phyloP scores from a whole-genome alignment of 2,113 vertebrate genomes.

The Sphaerodactylus townsendi region DNA sequence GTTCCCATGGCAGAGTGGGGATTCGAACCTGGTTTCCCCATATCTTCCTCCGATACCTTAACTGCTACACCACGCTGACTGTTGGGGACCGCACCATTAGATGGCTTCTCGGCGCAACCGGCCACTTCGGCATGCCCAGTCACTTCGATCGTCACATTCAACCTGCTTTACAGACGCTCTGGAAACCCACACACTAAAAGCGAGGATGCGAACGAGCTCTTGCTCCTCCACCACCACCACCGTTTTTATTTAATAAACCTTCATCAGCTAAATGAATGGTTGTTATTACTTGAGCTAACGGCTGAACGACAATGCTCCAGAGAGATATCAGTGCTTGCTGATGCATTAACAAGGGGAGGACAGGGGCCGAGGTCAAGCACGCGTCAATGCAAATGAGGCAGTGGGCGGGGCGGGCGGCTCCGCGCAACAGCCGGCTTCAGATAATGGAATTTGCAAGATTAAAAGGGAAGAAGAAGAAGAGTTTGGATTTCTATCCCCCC shows the following conservation, averaged over 20 bases:
- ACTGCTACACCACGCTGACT: too few species aligned
- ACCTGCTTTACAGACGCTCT: background rate
- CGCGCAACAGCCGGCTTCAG: constrained; percentile 53
- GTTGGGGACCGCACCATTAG: background rate
- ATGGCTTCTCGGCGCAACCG: background rate
- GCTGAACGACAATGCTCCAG: constrained; percentile 68
- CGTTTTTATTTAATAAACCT: constrained; percentile 78
- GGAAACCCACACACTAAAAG: constrained; percentile 8
- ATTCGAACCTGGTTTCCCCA: too few species aligned
- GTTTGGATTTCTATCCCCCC: too few species aligned
- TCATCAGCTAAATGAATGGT: constrained; percentile 72
- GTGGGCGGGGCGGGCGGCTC: constrained; percentile 62
- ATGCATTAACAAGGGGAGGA: constrained; percentile 64
- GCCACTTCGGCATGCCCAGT: background rate
- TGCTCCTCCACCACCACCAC: constrained; percentile 49
- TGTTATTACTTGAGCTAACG: constrained; percentile 77
- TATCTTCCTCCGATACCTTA: too few species aligned
- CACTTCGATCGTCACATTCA: constrained; percentile 2
- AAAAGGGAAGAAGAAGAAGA: too few species aligned
- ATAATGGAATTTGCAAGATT: constrained; percentile 70
- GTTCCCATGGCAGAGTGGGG: too few species aligned
- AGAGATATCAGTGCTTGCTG: constrained; percentile 65
- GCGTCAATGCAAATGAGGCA: constrained; percentile 78
- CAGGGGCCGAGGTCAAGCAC: constrained; percentile 76
- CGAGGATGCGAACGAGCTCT: constrained; percentile 12